phyloP scores from a whole-genome alignment of 2,113 vertebrate species.

The Ornithorhynchus anatinus region DNA sequence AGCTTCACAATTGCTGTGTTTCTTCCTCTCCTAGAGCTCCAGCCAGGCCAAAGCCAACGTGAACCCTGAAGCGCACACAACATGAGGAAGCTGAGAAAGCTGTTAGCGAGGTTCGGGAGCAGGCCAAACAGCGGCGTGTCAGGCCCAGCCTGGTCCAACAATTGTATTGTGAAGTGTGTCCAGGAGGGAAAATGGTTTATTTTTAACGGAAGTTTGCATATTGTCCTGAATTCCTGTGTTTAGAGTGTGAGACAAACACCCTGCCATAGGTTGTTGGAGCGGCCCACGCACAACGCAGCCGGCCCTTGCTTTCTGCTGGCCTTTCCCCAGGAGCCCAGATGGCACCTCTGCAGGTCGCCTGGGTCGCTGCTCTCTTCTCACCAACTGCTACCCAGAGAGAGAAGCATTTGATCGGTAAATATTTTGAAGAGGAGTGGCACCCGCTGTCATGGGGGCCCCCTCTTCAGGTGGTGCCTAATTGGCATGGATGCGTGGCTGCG shows the following conservation, averaged over 20 bases:
- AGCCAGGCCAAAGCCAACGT: slow-evolving; percentile 78
- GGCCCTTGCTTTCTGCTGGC: not conserved
- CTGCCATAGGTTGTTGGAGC: slow-evolving; percentile 24
- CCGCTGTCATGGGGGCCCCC: no score
- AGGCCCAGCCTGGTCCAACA: slow-evolving; percentile 29
- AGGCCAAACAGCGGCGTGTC: slow-evolving; percentile 73
- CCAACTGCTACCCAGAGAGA: no score
- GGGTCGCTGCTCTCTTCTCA: no score
- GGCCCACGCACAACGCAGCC: not conserved
- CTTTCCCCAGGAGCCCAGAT: no score
- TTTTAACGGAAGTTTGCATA: slow-evolving; percentile 60
- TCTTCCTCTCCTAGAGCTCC: slow-evolving; percentile 79
- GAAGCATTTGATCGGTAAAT: no score
- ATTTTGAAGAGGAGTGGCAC: no score
- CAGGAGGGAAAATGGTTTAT: slow-evolving; percentile 55
- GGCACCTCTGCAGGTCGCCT: no score
- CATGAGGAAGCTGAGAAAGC: slow-evolving; percentile 84
- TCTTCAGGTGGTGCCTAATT: no score
- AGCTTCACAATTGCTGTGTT: slow-evolving; percentile 79
- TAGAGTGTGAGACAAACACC: slow-evolving; percentile 45
- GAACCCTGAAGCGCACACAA: slow-evolving; percentile 79
- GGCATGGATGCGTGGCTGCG: no score
- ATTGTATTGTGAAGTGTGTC: slow-evolving; percentile 23
- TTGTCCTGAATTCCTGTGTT: slow-evolving; percentile 66
- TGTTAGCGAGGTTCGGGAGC: slow-evolving; percentile 81